phyloP scores from a whole-genome alignment of 2,113 vertebrate species.

The Hippocampus guttulatus region DNA sequence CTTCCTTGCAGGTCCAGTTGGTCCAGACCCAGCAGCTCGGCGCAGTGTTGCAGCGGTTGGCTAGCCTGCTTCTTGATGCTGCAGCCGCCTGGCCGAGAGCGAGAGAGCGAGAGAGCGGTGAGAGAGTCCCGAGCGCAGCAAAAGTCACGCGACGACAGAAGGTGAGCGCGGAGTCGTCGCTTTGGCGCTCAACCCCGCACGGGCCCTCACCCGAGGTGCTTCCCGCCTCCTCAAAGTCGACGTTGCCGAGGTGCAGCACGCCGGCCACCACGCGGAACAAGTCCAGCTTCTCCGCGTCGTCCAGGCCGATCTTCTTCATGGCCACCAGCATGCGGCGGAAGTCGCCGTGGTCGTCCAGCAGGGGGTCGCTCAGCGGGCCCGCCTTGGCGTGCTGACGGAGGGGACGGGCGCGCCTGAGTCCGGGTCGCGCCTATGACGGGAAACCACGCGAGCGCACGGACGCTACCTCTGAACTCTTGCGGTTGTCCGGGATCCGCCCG shows the following conservation, averaged over 20 bases:
- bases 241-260: conserved; percentile 94
- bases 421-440: no score
- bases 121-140: no score
- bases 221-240: conserved; percentile 96
- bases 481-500: conserved; percentile 87
- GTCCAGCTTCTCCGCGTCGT: conserved; percentile 90
- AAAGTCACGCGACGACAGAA: no score
- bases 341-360: conserved; percentile 92
- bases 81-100: conserved; percentile 81
- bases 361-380: conserved; percentile 90
- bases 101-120: no score
- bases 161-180: rapidly evolving
- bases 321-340: conserved; percentile 91
- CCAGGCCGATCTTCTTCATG: conserved; percentile 97
- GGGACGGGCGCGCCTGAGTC: background rate
- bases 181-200: background rate
- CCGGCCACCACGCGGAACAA: conserved; percentile 95
- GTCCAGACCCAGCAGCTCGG: conserved; percentile 85
- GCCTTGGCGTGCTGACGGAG: conserved; percentile 80
- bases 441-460: background rate
- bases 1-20: conserved; percentile 63
- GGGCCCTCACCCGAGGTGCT: conserved; percentile 82
- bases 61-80: conserved; percentile 79
- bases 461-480: conserved; percentile 88
- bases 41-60: conserved; percentile 80